Conservation (phyloP, 2,113 vertebrate species). For the Vanacampus margaritifer region DNA sequence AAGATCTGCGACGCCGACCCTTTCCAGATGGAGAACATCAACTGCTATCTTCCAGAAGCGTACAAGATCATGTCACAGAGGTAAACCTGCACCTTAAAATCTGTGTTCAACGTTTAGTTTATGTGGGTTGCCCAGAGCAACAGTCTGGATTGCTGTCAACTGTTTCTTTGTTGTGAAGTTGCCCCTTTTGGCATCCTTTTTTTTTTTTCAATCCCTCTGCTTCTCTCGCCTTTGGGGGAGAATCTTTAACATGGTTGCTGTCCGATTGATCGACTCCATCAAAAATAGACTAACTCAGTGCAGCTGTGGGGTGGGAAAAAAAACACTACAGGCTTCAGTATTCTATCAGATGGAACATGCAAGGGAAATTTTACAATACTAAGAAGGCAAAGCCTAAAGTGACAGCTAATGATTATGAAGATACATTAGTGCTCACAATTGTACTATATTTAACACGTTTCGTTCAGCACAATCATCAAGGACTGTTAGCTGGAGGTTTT, state of each 20-base stretch:
- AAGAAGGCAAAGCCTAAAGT: constrained; percentile 3
- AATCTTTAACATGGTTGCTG: constrained; percentile 16
- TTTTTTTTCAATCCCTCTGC: constrained; percentile 5
- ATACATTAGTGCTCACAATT: too few species aligned
- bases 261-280: constrained; percentile 19
- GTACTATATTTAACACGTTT: not conserved
- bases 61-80: constrained; percentile 99
- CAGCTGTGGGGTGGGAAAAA: constrained; percentile 7
- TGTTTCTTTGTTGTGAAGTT: constrained; percentile 23
- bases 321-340: constrained; percentile 10
- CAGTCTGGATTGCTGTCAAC: constrained; percentile 19
- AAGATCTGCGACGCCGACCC: constrained; percentile 99
- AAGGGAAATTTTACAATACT: constrained; percentile 13
- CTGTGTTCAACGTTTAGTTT: not conserved
- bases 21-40: constrained; percentile 99
- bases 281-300: constrained; percentile 30
- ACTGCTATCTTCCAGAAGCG: constrained; percentile 98
- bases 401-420: not conserved
- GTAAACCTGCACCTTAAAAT: constrained; percentile 62
- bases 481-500: too few species aligned
- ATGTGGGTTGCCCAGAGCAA: constrained; percentile 19
- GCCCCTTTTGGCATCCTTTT: constrained; percentile 13
- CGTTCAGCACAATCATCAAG: too few species aligned
- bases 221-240: constrained; percentile 16
- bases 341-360: constrained; percentile 13